These are phyloP conservation scores for Drosophila albomicans DNA, from an alignment of 1,140 invertebrate species.

Conservation along the genomic window DNA sequence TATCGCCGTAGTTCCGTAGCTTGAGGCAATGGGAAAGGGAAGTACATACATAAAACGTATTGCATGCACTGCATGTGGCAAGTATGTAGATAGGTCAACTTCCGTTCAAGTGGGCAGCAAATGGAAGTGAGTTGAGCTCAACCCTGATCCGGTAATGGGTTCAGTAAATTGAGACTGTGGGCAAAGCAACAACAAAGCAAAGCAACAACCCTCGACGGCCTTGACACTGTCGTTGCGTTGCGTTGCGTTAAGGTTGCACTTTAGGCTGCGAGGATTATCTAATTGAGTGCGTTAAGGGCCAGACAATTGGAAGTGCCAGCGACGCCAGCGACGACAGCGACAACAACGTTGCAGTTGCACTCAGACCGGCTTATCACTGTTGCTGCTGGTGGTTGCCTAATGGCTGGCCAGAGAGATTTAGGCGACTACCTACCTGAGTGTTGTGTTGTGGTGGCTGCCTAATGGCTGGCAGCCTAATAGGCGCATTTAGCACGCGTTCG, in stretches of 20 bases:
- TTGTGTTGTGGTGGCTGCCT: conserved; percentile 5
- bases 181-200: not conserved
- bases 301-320: conserved; percentile 59
- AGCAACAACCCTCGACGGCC: conserved; percentile 24
- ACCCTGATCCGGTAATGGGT: conserved; percentile 11
- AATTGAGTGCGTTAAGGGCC: conserved; percentile 46
- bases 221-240: conserved; percentile 19
- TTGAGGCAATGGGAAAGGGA: not conserved
- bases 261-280: conserved; percentile 13
- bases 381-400: conserved; percentile 31
- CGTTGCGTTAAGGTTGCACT: not conserved
- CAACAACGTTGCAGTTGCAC: conserved; percentile 24
- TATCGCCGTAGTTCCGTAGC: conserved; percentile 16
- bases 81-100: conserved; percentile 16
- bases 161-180: conserved; percentile 4
- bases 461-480: conserved; percentile 60
- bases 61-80: not conserved
- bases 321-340: conserved; percentile 23
- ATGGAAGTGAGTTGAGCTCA: conserved; percentile 4
- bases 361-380: conserved; percentile 53
- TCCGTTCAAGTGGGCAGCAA: conserved; percentile 24
- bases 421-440: conserved; percentile 28
- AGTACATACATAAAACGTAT: not conserved
- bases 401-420: conserved; percentile 35
- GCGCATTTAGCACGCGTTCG: conserved; percentile 71